Evolutionary conservation across 2,888 invertebrate species (phyloP), one percentile per base, ranked within the genome.

Genomic region (Platynereis dumerilii): DNA sequence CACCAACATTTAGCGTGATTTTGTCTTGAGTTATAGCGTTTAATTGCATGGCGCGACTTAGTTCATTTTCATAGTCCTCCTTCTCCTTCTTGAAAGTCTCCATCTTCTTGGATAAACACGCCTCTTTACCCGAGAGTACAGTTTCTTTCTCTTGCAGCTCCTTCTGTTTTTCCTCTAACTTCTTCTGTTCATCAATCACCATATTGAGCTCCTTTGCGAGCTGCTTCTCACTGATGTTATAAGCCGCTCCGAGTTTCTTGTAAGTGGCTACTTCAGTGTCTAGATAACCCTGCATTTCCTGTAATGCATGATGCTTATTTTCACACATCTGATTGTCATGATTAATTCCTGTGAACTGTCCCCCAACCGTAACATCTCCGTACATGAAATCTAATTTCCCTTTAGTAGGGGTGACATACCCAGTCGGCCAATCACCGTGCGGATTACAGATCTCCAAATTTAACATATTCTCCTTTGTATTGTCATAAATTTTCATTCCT

Each of bases 391-490:
- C 12, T 12, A 34, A 34, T 34, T 34, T 34, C 34, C 34, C 34
- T 5, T 12, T 34, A 5, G 12, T 12, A 7, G 5, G 34, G 12
- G 34, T 34, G 12, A 34, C 34, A 34, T 34, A 54, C 15, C 62
- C 48, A 12, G 66, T 68, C 0, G 71, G 69, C 72, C 72, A 72
- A 0, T 58, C 44, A 17, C 63, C 65, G 24, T 68, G 66, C 15
- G 60, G 60, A 29, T 66, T 63, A n/a, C 53, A 29, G 2, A 69
- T 60, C 42, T 72, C 72, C 15, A 72, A 52, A n/a, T 71, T 69
- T 29, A 72, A 63, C 45, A 71, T 71, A 65, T 72, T 71, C 42
- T 52, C 29, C 39, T 12, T 12, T 12, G 5, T 12, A 34, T 34
- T 34, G 34, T 12, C 5, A n/a, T n/a, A n/a, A 34, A 34, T 34